Conservation (phyloP, 1,140 invertebrate species). For the Cecropterus lyciades region DNA sequence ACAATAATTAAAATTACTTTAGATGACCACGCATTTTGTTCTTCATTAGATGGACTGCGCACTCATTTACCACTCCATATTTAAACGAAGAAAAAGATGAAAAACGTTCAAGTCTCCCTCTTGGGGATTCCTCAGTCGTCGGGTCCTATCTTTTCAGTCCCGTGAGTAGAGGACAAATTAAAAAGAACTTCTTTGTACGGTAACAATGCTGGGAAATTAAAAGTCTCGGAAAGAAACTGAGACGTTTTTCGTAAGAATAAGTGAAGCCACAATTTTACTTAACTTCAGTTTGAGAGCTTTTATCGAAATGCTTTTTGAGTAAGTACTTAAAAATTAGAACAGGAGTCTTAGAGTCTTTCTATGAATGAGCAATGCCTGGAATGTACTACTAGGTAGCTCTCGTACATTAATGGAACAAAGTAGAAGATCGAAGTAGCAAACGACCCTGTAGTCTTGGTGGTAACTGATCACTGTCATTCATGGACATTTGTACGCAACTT, state of each 20-base stretch:
- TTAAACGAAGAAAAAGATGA: conserved; percentile 3
- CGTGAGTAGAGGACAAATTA: conserved; percentile 24
- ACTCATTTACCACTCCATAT: background rate
- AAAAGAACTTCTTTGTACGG: conserved; percentile 30
- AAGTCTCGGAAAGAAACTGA: conserved; percentile 21
- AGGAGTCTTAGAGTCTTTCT: too few relatives aligned
- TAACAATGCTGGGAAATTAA: conserved; percentile 30
- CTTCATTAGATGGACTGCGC: background rate
- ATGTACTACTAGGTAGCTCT: too few relatives aligned
- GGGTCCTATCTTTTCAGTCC: conserved; percentile 7
- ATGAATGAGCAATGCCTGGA: too few relatives aligned
- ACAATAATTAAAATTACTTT: too few relatives aligned
- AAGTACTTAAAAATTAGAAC: too few relatives aligned
- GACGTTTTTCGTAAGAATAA: conserved; percentile 14
- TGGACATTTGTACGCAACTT: too few relatives aligned
- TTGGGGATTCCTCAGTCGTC: background rate
- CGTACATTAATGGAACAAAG: too few relatives aligned
- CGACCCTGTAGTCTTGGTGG: too few relatives aligned
- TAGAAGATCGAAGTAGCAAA: too few relatives aligned
- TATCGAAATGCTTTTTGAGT: too few relatives aligned
- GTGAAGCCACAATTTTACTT: conserved; percentile 18
- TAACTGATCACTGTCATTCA: too few relatives aligned
- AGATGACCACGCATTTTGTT: background rate
- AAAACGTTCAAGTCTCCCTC: background rate
- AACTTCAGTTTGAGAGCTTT: background rate